Evolutionary conservation across 2,888 invertebrate species (phyloP).

Genomic region (Halictus ligatus): DNA sequence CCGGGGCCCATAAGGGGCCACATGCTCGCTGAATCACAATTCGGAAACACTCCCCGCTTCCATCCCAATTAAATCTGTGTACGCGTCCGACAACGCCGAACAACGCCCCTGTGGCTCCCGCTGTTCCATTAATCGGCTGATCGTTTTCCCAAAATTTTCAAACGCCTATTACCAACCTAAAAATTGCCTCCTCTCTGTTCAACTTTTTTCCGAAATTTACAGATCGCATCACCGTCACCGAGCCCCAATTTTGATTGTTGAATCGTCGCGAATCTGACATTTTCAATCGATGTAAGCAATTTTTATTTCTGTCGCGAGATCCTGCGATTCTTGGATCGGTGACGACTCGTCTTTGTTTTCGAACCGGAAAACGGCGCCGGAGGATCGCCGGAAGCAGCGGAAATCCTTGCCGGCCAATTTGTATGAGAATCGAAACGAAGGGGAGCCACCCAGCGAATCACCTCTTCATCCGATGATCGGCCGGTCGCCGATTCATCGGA

Average conservation of each 20-base stretch:
- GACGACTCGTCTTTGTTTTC: not conserved
- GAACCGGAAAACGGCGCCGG: not conserved
- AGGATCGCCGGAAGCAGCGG: not conserved
- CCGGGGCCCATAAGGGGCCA: not conserved
- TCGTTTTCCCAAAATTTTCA: not conserved
- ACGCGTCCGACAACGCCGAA: not conserved
- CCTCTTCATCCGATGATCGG: slow-evolving; percentile 50
- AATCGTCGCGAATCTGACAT: not conserved
- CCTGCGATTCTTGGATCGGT: not conserved
- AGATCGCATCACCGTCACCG: no score
- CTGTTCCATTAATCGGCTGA: not conserved
- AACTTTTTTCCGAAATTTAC: not conserved
- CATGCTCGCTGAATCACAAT: slow-evolving; percentile 19
- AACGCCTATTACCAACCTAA: not conserved
- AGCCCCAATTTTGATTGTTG: not conserved
- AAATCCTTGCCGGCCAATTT: slow-evolving; percentile 15
- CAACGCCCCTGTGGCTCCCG: not conserved
- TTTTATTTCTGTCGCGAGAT: not conserved
- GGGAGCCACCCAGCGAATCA: slow-evolving; percentile 38
- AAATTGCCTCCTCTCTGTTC: not conserved
- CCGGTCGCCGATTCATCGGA: slow-evolving; percentile 46
- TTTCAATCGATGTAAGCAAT: no score
- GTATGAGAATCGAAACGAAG: slow-evolving; percentile 35
- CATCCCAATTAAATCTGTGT: slow-evolving; percentile 1
- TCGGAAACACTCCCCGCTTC: not conserved